phyloP scores from a whole-genome alignment of 2,888 invertebrate genomes.

The Lymantria dispar region DNA sequence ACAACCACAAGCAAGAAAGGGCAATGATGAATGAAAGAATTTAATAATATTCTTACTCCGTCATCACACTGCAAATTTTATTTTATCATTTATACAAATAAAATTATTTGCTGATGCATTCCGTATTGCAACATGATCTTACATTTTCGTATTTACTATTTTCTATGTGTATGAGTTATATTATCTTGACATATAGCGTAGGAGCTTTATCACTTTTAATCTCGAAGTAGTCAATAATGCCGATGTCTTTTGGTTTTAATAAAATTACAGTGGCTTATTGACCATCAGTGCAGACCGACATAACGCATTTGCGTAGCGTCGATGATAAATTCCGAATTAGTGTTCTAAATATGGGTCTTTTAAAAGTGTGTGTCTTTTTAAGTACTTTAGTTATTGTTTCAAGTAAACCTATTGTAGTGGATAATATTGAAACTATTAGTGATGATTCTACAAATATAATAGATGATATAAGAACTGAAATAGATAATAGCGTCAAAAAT shows the following conservation, averaged over 20 bases:
- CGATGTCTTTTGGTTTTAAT: background rate
- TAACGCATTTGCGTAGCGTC: constrained; percentile 23
- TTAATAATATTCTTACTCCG: too few species aligned
- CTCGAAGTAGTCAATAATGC: background rate
- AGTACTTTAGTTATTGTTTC: constrained; percentile 21
- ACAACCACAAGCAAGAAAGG: too few species aligned
- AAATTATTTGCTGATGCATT: too few species aligned
- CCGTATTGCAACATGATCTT: too few species aligned
- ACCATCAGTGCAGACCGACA: constrained; percentile 5
- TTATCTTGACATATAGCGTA: constrained; percentile 1
- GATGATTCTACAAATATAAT: background rate
- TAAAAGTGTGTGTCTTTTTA: constrained; percentile 27
- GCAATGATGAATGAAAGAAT: too few species aligned
- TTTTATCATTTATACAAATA: too few species aligned
- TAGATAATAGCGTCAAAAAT: background rate
- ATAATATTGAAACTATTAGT: background rate
- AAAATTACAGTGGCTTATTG: constrained; percentile 1
- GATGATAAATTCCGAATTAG: constrained; percentile 18
- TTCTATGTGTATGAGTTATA: background rate
- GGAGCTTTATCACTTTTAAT: constrained; percentile 1
- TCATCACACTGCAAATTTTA: too few species aligned
- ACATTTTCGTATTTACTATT: too few species aligned
- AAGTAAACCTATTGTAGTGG: constrained; percentile 35
- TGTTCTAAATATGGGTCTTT: constrained; percentile 30
- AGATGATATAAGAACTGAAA: background rate